Conservation (phyloP, 2,113 vertebrate genomes). For the Phylloscopus trochilus region DNA sequence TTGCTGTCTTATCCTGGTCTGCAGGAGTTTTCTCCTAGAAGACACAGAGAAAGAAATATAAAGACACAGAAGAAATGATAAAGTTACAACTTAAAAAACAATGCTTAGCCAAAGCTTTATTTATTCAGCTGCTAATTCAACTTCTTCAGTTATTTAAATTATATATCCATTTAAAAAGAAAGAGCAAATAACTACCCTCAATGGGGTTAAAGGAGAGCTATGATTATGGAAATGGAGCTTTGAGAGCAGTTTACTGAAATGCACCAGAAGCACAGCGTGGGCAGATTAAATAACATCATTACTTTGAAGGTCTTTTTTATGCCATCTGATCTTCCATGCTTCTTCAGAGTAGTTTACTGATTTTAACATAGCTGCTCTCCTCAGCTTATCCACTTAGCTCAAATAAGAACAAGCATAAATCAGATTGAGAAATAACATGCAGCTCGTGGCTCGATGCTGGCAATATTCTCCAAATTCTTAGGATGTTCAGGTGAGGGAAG, state of each 20-base stretch:
- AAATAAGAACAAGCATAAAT: not conserved
- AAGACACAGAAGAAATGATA: not conserved
- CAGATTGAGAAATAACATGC: not conserved
- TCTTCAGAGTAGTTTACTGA: not conserved
- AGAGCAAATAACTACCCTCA: not conserved
- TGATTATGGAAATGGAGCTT: not conserved
- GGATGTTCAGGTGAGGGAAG: not conserved
- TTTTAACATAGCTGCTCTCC: not conserved
- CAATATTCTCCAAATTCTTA: not conserved
- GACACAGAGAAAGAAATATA: not conserved
- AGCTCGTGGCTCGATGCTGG: not conserved
- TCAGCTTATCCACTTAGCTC: not conserved
- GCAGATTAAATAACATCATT: not conserved
- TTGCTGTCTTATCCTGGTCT: constrained; percentile 85
- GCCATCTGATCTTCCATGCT: not conserved
- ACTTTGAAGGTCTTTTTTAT: not conserved
- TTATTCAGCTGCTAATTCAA: not conserved
- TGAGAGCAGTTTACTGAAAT: not conserved
- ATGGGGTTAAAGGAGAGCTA: not conserved
- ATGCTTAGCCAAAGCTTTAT: not conserved
- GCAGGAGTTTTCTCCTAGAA: constrained; percentile 71
- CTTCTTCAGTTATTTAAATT: not conserved
- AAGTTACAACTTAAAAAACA: not conserved
- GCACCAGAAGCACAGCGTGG: not conserved
- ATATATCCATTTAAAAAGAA: not conserved